These are phyloP conservation scores for Catalaphyllia jardinei DNA, from an alignment of 64 coral and sea anemone genomes.

Conservation along the genomic window DNA sequence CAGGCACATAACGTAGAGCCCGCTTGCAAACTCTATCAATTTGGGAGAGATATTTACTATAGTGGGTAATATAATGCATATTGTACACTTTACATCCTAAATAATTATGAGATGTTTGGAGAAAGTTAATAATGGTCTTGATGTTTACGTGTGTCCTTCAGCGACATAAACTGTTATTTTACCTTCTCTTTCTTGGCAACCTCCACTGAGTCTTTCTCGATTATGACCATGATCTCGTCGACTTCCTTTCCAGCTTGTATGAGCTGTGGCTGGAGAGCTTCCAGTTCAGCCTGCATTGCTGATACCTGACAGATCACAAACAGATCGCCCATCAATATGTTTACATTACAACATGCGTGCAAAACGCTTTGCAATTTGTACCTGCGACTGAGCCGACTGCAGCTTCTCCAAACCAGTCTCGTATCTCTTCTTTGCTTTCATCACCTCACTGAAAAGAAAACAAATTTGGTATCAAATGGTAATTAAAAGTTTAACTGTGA, in stretches of 20 bases:
- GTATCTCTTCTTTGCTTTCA: constrained; percentile 93
- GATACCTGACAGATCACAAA: constrained; percentile 57
- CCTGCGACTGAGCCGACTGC: constrained; percentile 89
- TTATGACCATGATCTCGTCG: constrained; percentile 99
- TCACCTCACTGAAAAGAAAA: constrained; percentile 79
- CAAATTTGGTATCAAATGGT: not conserved
- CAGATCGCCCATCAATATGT: too few species aligned
- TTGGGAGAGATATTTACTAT: too few species aligned
- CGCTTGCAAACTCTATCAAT: too few species aligned
- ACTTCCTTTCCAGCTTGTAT: constrained; percentile 95
- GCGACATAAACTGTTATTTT: not conserved
- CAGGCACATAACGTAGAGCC: too few species aligned
- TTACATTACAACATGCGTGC: too few species aligned
- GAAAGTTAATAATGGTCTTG: too few species aligned
- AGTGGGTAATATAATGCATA: too few species aligned
- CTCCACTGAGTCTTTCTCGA: constrained; percentile 97
- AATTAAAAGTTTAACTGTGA: not conserved
- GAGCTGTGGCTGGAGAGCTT: constrained; percentile 93
- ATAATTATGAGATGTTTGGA: too few species aligned
- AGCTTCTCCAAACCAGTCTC: constrained; percentile 95
- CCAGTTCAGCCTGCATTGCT: constrained; percentile 87
- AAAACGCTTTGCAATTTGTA: constrained; percentile 10
- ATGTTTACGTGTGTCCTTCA: too few species aligned
- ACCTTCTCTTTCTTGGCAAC: constrained; percentile 99
- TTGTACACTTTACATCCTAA: too few species aligned